Evolutionary conservation across 2,113 vertebrate species (phyloP), one percentile per base, ranked within the genome.

Genomic region (Atrichornis clamosus): DNA sequence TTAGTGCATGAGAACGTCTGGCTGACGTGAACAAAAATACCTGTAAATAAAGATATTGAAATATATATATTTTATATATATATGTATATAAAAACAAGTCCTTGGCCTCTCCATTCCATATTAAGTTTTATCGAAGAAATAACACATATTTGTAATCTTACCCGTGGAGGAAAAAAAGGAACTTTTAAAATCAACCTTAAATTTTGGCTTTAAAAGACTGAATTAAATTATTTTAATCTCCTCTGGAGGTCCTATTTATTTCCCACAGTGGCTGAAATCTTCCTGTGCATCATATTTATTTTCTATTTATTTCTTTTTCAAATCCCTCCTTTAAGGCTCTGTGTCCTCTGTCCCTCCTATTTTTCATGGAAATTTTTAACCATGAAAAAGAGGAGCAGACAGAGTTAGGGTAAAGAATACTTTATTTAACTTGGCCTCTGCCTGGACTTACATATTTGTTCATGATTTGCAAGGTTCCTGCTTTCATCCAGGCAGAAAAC

Each of bases 401-500:
- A 75, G 83, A 96, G 35, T 70, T 84, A 60, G 41, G 18, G 17
- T 63, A 59, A 68, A 49, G 15, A 44, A 84, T 47, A 79, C 30
- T 92, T 76, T 41, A 75, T 93, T 91, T 89, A 84, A 95, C 73
- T 84, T 41, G 68, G 63, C 49, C 46, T 95, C 63, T 76, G 79
- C 35, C 46, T 30, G 50, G 93, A 87, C 56, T 60, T 79, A 82
- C 9, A 4, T 58, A 87, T 95, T 97, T 97, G 80, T 87, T 84
- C 96, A 73, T 76, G 73, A 95, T 96, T 97, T 97, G 76, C 80
- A 93, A 60, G 7, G 39, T 77, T 97, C 96, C 94, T 87, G 78
- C 70, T 97, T 96, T 94, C 89, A 91, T 56, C 81, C 59, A 72
- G 94, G 93, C 90, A 90, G 89, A 75, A 53, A 69, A 87, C 44